Conservation (phyloP, 2,113 vertebrate species). For the Bettongia penicillata region DNA sequence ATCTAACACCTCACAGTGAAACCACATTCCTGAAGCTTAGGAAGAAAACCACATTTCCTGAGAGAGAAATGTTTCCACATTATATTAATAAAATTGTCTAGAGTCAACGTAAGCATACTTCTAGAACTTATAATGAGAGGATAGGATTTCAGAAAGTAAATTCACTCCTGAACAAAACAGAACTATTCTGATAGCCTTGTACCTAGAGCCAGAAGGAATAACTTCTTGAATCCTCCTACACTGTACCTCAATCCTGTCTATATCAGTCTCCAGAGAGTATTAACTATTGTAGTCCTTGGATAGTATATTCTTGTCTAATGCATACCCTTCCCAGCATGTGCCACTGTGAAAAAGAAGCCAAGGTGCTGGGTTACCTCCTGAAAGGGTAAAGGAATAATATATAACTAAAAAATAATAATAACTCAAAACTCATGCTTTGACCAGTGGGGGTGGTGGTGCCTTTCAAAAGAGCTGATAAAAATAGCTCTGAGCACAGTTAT, state of each 20-base stretch:
- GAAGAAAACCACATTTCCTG: constrained; percentile 53
- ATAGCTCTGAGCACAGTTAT: neutral
- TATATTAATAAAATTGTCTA: neutral
- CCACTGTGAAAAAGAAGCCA: neutral
- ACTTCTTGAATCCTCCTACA: neutral
- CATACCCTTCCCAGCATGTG: neutral
- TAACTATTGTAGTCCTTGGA: neutral
- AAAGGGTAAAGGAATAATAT: neutral
- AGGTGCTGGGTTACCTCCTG: neutral
- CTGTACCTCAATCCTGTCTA: neutral
- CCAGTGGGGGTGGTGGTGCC: neutral
- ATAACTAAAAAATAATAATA: neutral
- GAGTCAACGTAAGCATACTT: neutral
- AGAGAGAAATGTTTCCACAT: neutral
- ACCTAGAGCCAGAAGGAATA: neutral
- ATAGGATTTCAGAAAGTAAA: neutral
- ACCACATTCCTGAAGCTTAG: constrained; percentile 55
- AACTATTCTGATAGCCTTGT: neutral
- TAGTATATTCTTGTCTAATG: neutral
- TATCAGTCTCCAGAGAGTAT: neutral
- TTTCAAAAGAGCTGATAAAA: neutral
- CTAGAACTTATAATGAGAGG: neutral
- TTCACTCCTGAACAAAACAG: neutral
- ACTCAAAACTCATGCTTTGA: neutral
- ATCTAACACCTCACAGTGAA: constrained; percentile 42